Evolutionary conservation across 2,113 vertebrate species (phyloP), one percentile per base, ranked within the genome.

Genomic region (Tychaedon coryphoeus): DNA sequence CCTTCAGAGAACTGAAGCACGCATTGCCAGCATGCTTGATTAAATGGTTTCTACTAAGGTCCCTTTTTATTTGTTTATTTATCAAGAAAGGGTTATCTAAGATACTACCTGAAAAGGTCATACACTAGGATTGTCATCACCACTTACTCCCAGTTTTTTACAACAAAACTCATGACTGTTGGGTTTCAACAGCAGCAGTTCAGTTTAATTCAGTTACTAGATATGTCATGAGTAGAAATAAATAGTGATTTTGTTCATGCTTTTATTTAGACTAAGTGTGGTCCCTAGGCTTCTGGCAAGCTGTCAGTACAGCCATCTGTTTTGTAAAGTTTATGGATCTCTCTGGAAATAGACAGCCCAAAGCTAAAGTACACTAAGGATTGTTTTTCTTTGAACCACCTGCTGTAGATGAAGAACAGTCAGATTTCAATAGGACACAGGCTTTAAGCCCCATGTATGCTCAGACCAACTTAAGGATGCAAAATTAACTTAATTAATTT

Each of bases 211-310:
- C 56, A 36, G 28, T 92, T 90, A 83, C 73, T 72, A 86, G 64
- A 91, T 14, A 5, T 71, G 73, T 54, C 82, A 78, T 75, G 43
- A 65, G 24, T 53, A 72, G 72, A 89, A 97, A 80, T 88, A 93
- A 90, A 91, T 65, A 72, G 48, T 51, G 34, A 87, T 85, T 90
- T 91, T 95, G 33, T 75, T 86, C 77, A 42, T 82, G 45, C 71
- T 91, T 72, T 76, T 92, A 65, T 85, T 77, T 66, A 92, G 74
- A 62, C n/a, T 94, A 89, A 87, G 77, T 38, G 58, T 66, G 66
- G 84, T 93, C 78, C 62, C 75, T 70, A 75, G 75, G 36, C 50
- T 94, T 88, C 87, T 95, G 95, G 91, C 91, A 91, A 95, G 58
- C 45, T 94, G 61, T 87, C 93, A 95, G 0, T 10, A 50, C 23